A percentile compares a stretch with the other conserved stretches of the same genome.
Evolutionary conservation across 2,113 vertebrate species (phyloP).

Genomic region (Nansenia antarctica): DNA sequence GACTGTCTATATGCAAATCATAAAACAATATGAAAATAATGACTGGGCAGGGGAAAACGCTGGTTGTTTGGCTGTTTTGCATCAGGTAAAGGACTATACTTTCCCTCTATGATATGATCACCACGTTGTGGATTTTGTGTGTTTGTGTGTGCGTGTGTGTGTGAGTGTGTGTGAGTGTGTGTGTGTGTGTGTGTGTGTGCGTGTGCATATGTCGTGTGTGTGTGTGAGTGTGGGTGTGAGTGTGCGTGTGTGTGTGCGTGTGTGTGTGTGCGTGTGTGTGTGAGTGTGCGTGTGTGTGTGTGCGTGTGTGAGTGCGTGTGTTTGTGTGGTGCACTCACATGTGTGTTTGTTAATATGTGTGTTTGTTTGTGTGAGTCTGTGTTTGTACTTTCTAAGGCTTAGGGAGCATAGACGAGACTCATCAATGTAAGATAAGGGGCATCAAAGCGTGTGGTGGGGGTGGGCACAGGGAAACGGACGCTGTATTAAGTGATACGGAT

Average conservation of each 20-base stretch:
- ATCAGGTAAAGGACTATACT: conserved; percentile 31
- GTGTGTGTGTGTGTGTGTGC: not conserved
- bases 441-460: conserved; percentile 11
- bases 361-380: not conserved
- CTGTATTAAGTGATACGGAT: conserved; percentile 66
- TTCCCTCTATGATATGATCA: conserved; percentile 5
- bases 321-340: no score
- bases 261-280: not conserved
- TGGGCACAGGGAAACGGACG: conserved; percentile 8
- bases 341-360: no score
- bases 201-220: conserved; percentile 9
- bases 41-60: conserved; percentile 39
- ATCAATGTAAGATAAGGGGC: conserved; percentile 48
- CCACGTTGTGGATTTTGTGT: not conserved
- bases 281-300: not conserved
- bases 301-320: conserved; percentile 13
- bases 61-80: conserved; percentile 32
- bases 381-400: not conserved
- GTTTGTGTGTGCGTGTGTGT: conserved; percentile 9
- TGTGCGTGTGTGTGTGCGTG: conserved; percentile 10
- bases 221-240: not conserved
- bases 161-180: not conserved
- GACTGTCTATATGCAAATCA: conserved; percentile 75
- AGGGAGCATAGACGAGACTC: conserved; percentile 38
- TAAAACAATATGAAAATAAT: conserved; percentile 63